These are phyloP conservation scores for Parapristionchus giblindavisi DNA, from an alignment of 2,888 invertebrate genomes.

Conservation along the genomic window DNA sequence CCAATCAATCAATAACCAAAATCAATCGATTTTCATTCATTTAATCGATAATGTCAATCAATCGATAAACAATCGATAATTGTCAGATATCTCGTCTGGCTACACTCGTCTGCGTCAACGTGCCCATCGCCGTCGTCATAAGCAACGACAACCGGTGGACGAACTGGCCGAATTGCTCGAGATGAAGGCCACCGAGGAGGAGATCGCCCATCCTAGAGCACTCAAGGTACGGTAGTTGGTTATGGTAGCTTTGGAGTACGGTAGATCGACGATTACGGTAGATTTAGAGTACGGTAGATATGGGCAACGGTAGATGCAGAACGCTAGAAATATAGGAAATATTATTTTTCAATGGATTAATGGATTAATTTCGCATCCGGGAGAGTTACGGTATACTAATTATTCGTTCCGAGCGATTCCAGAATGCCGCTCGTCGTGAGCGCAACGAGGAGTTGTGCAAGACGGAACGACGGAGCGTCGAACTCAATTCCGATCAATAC, in stretches of 20 bases:
- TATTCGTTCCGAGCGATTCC: not conserved
- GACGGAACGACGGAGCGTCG: constrained; percentile 47
- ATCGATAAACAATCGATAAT: not conserved
- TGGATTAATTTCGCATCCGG: not conserved
- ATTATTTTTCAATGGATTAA: too few relatives aligned
- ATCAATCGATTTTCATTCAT: too few relatives aligned
- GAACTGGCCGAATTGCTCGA: constrained; percentile 33
- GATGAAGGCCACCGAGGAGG: constrained; percentile 23
- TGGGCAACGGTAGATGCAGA: not conserved
- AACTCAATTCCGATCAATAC: constrained; percentile 50
- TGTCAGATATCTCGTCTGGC: constrained; percentile 21
- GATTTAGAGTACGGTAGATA: not conserved
- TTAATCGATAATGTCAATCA: too few relatives aligned
- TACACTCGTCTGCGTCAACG: constrained; percentile 23
- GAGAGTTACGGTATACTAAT: not conserved
- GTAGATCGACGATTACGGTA: not conserved
- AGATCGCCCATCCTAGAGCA: constrained; percentile 19
- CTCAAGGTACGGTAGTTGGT: constrained; percentile 32
- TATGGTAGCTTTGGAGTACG: too few relatives aligned
- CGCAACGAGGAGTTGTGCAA: constrained; percentile 55
- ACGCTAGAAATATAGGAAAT: not conserved
- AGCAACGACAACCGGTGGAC: constrained; percentile 23
- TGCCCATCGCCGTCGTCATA: constrained; percentile 7
- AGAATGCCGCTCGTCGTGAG: constrained; percentile 42
- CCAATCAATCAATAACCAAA: not conserved